Evolutionary conservation across 2,113 vertebrate genomes (phyloP).

Genomic region (Erythrolamprus reginae): DNA sequence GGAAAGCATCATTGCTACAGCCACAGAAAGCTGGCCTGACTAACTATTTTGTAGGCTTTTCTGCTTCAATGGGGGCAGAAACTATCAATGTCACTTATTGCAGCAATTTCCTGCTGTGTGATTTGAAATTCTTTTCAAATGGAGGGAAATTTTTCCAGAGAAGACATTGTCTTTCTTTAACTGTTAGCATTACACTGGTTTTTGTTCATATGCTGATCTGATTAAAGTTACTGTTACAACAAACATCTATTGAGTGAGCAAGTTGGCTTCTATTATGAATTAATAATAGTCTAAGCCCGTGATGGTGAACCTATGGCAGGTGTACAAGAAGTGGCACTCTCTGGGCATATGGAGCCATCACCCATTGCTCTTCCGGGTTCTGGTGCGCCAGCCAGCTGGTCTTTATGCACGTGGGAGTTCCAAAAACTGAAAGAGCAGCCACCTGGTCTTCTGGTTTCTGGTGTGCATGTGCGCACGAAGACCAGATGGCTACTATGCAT

Average conservation of each 20-base stretch:
- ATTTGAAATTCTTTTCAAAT: background rate
- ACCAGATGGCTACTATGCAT: too few species aligned
- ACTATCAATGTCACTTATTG: background rate
- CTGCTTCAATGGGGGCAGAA: fast-evolving
- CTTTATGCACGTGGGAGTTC: too few species aligned
- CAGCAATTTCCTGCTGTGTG: slow-evolving; percentile 1
- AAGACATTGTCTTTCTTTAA: background rate
- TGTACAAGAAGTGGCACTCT: too few species aligned
- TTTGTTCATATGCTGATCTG: background rate
- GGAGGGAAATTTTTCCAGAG: slow-evolving; percentile 12
- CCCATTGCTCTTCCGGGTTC: too few species aligned
- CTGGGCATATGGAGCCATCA: too few species aligned
- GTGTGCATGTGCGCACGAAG: too few species aligned
- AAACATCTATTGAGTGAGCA: slow-evolving; percentile 23
- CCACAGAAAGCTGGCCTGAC: background rate
- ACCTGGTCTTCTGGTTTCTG: too few species aligned
- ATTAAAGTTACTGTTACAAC: slow-evolving; percentile 12
- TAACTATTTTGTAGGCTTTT: background rate
- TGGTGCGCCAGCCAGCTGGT: too few species aligned
- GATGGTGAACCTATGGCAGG: too few species aligned
- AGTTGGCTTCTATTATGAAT: slow-evolving; percentile 25
- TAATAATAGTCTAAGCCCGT: background rate
- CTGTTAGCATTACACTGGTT: background rate
- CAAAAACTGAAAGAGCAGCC: too few species aligned
- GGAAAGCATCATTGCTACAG: background rate